These are phyloP conservation scores for Eclectus roratus DNA, from an alignment of 2,113 vertebrate species.

Conservation along the genomic window DNA sequence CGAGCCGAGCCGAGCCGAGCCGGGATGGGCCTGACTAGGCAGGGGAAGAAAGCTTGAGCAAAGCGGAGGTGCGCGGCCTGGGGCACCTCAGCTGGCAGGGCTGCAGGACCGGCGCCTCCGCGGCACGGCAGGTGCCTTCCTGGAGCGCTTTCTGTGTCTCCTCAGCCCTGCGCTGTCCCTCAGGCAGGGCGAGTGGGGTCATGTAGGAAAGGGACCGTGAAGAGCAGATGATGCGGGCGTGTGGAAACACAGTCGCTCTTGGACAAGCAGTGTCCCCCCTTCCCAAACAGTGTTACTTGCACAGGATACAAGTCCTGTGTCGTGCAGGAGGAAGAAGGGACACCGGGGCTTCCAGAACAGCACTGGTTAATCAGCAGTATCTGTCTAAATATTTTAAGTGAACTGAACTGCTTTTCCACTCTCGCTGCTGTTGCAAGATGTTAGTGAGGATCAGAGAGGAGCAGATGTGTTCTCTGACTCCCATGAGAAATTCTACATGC, in stretches of 20 bases:
- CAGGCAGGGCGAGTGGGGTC: neutral
- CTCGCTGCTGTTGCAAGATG: neutral
- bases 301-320: neutral
- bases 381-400: neutral
- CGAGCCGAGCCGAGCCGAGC: too few relatives aligned
- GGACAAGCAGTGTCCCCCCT: neutral
- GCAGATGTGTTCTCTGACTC: neutral
- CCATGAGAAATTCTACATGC: neutral
- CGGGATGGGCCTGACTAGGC: too few relatives aligned
- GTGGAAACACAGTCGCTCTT: neutral
- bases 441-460: neutral
- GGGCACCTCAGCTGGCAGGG: too few relatives aligned
- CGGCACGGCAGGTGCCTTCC: neutral
- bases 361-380: neutral
- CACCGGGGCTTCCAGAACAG: neutral
- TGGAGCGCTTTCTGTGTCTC: neutral
- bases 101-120: neutral
- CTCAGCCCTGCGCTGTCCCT: neutral
- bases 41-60: neutral
- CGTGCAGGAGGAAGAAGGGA: neutral
- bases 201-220: fast-evolving
- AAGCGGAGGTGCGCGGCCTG: neutral
- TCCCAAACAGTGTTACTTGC: fast-evolving
- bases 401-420: neutral
- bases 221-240: neutral